Conservation (phyloP, 2,888 invertebrate genomes). For the Hedychridium roseum region DNA sequence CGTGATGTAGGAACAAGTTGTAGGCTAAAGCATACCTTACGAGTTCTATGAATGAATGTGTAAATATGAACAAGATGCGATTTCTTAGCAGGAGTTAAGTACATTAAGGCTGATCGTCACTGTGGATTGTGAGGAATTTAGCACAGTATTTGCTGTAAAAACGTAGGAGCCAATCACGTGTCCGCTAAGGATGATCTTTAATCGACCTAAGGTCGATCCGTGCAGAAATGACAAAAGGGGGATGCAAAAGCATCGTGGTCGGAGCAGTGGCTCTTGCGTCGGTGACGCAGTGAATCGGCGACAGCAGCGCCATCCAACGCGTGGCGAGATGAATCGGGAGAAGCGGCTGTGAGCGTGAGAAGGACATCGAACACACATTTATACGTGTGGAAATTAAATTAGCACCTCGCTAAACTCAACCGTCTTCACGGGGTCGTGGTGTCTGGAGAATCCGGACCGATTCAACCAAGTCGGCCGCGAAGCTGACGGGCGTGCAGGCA, state of each 20-base stretch:
- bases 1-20: no score
- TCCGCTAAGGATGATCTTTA: no score
- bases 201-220: no score
- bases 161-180: no score
- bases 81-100: no score
- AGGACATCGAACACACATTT: slow-evolving; percentile 28
- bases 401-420: slow-evolving; percentile 23
- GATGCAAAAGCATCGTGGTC: neutral
- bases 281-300: neutral
- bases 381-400: slow-evolving; percentile 42
- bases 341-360: slow-evolving; percentile 30
- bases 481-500: slow-evolving; percentile 23
- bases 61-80: no score
- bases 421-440: slow-evolving; percentile 15
- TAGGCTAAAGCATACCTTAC: no score
- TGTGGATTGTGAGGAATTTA: no score
- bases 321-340: slow-evolving; percentile 37
- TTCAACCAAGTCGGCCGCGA: slow-evolving; percentile 26
- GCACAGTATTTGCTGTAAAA: no score
- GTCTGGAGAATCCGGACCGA: slow-evolving; percentile 20
- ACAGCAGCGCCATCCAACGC: neutral
- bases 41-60: no score
- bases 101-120: no score
- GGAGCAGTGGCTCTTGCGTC: neutral
- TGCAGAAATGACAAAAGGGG: no score